A percentile compares a stretch with the other conserved stretches of the same genome.
Conservation (phyloP, 2,888 invertebrate species). For the Orthosia gracilis region DNA sequence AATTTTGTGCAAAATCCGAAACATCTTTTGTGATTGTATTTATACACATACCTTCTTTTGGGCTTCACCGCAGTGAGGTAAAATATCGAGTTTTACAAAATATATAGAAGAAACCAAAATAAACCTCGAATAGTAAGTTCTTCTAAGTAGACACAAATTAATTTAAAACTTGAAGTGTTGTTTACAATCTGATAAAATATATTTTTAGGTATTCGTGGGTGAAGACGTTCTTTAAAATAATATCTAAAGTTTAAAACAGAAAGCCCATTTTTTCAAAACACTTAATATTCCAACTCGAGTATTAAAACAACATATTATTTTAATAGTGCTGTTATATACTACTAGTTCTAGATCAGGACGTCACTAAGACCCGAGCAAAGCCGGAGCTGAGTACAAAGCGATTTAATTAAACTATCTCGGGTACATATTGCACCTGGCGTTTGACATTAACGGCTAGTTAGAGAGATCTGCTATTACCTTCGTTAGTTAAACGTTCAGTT, state of each 20-base stretch:
- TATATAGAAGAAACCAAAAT: too few species aligned
- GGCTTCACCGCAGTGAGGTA: too few species aligned
- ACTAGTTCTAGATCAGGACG: background rate
- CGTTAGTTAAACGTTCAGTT: slow-evolving; percentile 13
- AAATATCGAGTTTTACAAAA: too few species aligned
- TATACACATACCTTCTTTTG: too few species aligned
- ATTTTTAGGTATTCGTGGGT: too few species aligned
- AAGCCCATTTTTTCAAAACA: background rate
- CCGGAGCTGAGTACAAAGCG: slow-evolving; percentile 36
- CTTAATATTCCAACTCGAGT: background rate
- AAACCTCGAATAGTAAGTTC: too few species aligned
- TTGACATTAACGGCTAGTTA: slow-evolving; percentile 58
- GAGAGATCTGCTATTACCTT: slow-evolving; percentile 32
- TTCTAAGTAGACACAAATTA: too few species aligned
- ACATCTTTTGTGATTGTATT: too few species aligned
- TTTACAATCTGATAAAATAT: too few species aligned
- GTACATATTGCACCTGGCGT: slow-evolving; percentile 58
- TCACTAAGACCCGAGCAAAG: slow-evolving; percentile 4
- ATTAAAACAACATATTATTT: background rate
- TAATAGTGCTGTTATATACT: slow-evolving; percentile 11
- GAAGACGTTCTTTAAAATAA: background rate
- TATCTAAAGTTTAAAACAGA: background rate
- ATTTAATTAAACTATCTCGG: slow-evolving; percentile 61
- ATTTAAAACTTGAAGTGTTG: too few species aligned
- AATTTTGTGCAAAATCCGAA: background rate